Conservation (phyloP, 2,888 invertebrate species). For the Cactoblastis cactorum region DNA sequence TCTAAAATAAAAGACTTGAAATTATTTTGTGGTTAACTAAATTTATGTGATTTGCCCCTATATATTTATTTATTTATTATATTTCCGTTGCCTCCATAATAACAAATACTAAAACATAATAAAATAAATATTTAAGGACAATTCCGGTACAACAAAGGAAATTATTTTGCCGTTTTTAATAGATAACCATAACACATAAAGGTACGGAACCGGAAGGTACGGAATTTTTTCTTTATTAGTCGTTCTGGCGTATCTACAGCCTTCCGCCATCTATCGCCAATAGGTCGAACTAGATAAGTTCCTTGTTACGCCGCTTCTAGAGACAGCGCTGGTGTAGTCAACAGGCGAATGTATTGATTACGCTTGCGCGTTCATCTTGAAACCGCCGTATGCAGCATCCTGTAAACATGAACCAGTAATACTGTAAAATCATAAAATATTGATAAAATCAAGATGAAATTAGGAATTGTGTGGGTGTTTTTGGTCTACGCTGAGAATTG, state of each 20-base stretch:
- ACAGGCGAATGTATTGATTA: conserved; percentile 55
- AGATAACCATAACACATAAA: too few relatives aligned
- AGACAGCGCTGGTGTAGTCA: conserved; percentile 20
- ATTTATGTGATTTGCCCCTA: too few relatives aligned
- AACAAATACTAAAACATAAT: too few relatives aligned
- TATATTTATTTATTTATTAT: too few relatives aligned
- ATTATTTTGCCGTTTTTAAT: too few relatives aligned
- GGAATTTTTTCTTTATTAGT: too few relatives aligned
- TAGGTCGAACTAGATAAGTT: background rate
- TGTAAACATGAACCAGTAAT: conserved; percentile 44
- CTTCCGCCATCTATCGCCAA: conserved; percentile 23
- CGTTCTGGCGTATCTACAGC: background rate
- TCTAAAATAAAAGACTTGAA: too few relatives aligned
- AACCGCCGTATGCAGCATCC: conserved; percentile 29
- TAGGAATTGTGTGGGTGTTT: conserved; percentile 41
- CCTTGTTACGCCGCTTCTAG: conserved; percentile 18
- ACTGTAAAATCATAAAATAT: conserved; percentile 19
- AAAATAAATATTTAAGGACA: too few relatives aligned
- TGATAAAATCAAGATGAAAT: conserved; percentile 44
- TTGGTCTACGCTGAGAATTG: conserved; percentile 39
- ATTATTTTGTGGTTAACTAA: too few relatives aligned
- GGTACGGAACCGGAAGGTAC: too few relatives aligned
- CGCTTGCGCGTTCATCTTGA: conserved; percentile 51
- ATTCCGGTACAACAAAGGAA: too few relatives aligned
- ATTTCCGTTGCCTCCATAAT: too few relatives aligned